Evolutionary conservation across 1,140 invertebrate genomes (phyloP), one percentile per base, ranked within the genome.

Genomic region (Colletes gigas): DNA sequence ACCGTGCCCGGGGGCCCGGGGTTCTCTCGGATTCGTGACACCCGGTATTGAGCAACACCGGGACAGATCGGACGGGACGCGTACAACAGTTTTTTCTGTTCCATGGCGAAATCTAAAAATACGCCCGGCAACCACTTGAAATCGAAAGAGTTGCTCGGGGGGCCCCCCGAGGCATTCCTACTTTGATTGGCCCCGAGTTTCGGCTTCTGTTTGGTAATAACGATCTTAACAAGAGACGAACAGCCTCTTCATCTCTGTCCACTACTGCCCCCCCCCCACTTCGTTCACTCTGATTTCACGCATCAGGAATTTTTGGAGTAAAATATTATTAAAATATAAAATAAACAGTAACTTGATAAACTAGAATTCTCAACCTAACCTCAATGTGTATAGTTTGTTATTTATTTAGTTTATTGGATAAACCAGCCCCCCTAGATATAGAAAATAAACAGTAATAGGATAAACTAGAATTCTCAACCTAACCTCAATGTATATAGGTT

Each of bases 21-120:
- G 70, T 78, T 62, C 65, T 82, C 84, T 86, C 85, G 80, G 81
- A 82, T 89, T 85, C 77, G 83, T 74, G 81, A 84, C 86, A 85
- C 82, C 84, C 78, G 75, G 83, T 85, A 80, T 73, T 80, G 78
- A 68, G 72, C 71, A 80, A 75, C 72, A 41, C 62, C 78, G 62
- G 52, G 70, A 80, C 77, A 73, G 55, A 73, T 78, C 76, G 67
- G 67, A 71, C 50, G 67, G 44, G 54, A 62, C 65, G 17, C 47
- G 67, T 78, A 71, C 67, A 68, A 59, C 67, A 50, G 67, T 62
- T 71, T 78, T 78, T 78, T 78, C 67, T 68, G 44, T 57, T 68
- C 41, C n/a, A 19, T 19, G 62, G 44, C 15, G 6, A 10, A 8
- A 19, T 19, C 75, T 70, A 78, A 78, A 78, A 62, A 70, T 78